These are phyloP conservation scores for Lathronympha strigana DNA, from an alignment of 2,888 invertebrate genomes.

Conservation along the genomic window DNA sequence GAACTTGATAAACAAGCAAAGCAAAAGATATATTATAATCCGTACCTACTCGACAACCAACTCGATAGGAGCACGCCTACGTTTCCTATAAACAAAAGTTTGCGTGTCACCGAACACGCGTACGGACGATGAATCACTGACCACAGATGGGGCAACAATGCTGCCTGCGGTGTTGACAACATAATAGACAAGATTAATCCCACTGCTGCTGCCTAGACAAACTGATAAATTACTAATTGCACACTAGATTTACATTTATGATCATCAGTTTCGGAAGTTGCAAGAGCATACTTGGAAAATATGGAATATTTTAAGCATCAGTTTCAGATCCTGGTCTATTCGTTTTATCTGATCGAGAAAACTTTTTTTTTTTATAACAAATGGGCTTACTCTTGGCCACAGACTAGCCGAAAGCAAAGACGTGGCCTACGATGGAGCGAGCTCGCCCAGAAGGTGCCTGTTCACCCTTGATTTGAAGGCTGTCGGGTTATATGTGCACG, in stretches of 20 bases:
- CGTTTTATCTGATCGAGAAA: no score
- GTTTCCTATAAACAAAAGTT: constrained; percentile 6
- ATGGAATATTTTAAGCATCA: no score
- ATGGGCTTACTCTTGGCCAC: no score
- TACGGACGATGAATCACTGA: constrained; percentile 39
- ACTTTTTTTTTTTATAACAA: no score
- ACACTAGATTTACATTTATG: constrained; percentile 27
- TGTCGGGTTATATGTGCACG: no score
- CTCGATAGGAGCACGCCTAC: constrained; percentile 11
- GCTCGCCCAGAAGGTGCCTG: no score
- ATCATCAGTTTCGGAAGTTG: no score
- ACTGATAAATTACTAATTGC: constrained; percentile 39
- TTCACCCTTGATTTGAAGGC: no score
- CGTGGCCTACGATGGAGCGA: no score
- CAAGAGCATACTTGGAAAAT: no score
- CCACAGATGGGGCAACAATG: constrained; percentile 37
- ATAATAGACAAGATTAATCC: constrained; percentile 40
- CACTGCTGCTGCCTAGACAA: constrained; percentile 27
- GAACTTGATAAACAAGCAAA: background rate
- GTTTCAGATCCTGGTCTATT: no score
- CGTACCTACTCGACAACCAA: background rate
- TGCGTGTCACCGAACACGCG: constrained; percentile 18
- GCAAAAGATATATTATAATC: background rate
- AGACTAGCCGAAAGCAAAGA: no score
- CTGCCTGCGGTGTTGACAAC: constrained; percentile 30